Conservation (phyloP, 2,888 invertebrate genomes). For the Adineta ricciae region DNA sequence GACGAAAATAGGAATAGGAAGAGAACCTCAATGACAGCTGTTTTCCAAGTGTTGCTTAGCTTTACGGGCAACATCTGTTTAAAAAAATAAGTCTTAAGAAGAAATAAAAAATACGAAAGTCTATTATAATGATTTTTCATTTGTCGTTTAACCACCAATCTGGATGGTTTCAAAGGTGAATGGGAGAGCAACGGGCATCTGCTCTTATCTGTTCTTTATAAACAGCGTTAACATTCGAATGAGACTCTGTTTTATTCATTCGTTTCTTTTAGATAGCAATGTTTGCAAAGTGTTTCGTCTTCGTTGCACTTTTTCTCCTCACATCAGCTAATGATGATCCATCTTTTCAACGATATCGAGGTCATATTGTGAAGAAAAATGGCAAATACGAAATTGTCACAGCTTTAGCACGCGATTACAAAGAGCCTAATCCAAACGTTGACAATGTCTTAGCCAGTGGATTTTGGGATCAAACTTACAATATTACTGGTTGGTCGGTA, state of each 20-base stretch:
- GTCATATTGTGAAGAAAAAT: neutral
- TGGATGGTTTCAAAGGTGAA: neutral
- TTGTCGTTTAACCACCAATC: neutral
- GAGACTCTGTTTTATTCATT: neutral
- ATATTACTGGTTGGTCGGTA: conserved; percentile 58
- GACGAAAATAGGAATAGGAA: too few species aligned
- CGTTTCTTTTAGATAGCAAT: neutral
- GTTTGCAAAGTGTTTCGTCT: neutral
- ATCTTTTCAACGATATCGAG: neutral
- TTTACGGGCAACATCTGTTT: neutral
- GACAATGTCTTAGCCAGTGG: neutral
- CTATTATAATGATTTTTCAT: neutral
- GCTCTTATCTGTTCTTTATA: neutral
- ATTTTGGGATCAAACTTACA: neutral
- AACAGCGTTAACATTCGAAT: neutral
- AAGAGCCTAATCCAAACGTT: neutral
- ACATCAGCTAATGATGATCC: neutral
- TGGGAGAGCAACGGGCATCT: neutral
- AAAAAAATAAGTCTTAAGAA: neutral
- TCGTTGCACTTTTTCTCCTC: neutral
- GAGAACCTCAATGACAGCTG: too few species aligned
- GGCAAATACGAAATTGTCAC: neutral
- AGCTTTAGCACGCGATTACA: neutral
- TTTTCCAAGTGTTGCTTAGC: too few species aligned
- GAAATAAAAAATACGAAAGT: too few species aligned